phyloP scores from a whole-genome alignment of 1,140 invertebrate species.

The Calephelis virginiensis region DNA sequence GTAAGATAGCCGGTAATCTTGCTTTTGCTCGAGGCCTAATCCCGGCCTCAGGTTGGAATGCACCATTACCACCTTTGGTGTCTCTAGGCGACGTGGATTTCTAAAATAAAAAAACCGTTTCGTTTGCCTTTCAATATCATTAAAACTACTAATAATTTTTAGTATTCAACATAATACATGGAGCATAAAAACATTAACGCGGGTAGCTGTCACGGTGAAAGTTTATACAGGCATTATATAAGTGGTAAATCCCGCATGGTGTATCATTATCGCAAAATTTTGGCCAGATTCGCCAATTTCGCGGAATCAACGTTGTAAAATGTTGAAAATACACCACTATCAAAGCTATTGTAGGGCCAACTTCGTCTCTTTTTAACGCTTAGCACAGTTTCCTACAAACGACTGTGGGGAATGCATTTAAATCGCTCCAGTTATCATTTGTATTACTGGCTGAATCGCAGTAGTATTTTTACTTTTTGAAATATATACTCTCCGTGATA shows the following conservation, averaged over 20 bases:
- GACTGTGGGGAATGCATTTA: conserved; percentile 45
- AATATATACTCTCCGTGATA: too few relatives aligned
- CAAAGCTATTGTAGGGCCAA: conserved; percentile 35
- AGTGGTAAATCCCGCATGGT: conserved; percentile 44
- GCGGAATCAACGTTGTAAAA: conserved; percentile 45
- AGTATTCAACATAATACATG: conserved; percentile 25
- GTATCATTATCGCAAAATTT: conserved; percentile 46
- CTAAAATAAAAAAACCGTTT: too few relatives aligned
- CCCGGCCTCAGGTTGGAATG: too few relatives aligned
- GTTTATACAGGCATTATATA: conserved; percentile 42
- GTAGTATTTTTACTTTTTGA: too few relatives aligned
- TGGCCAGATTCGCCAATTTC: conserved; percentile 43
- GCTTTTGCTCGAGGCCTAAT: too few relatives aligned
- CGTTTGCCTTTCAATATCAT: too few relatives aligned
- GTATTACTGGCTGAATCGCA: too few relatives aligned
- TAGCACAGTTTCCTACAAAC: conserved; percentile 36
- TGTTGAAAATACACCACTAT: conserved; percentile 40
- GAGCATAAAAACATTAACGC: conserved; percentile 30
- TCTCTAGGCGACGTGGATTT: too few relatives aligned
- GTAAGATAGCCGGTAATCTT: too few relatives aligned
- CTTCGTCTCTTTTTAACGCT: conserved; percentile 29
- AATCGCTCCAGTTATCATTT: conserved; percentile 23
- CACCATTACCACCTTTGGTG: too few relatives aligned
- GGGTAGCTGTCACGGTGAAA: conserved; percentile 35
- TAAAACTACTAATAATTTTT: conserved; percentile 24